Evolutionary conservation across 2,113 vertebrate genomes (phyloP), one percentile per base, ranked within the genome.

Genomic region (Silurus asotus): DNA sequence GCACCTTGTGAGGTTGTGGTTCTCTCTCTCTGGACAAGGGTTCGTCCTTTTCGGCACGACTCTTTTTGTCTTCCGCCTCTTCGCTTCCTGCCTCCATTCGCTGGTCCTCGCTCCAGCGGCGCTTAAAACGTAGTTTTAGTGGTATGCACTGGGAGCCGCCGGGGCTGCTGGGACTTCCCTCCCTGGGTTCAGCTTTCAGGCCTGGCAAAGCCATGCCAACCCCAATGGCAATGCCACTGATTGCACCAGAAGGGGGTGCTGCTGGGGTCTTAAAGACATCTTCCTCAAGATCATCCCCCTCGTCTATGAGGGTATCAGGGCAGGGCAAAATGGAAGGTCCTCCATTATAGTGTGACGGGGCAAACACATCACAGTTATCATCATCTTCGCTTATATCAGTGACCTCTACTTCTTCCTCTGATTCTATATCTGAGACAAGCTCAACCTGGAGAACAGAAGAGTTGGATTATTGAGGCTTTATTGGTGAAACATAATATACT

Each of bases 71-170:
- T 85, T 96, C 96, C 0, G 95, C 85, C 82, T 95, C 94, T 0
- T 94, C 94, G 0, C 89, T 93, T 8, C 95, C 94, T 0, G 96
- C 96, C 91, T 97, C 97, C 92, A 97, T 93, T 78, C 96, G 95
- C 93, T 96, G 96, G 93, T 97, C 97, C 90, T 97, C 96, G 49
- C 96, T 97, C 97, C 97, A 97, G 91, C 97, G 96, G 20, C 96
- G 94, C 77, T 98, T 98, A 91, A 97, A 98, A 75, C 96, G 96
- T 75, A 97, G 94, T 49, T 97, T 98, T 28, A 97, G 95, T 2
- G 97, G 97, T 92, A 97, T 97, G 91, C 96, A 97, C 64, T 92
- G 94, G 0, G 94, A 92, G 76, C 92, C 93, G 0, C 94, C 90
- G 59, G 93, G 93, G 84, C 93, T 92, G 90, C 93, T 85, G 86